These are phyloP conservation scores for Oscheius sp. DNA, from an alignment of 1,140 invertebrate species.

Conservation along the genomic window DNA sequence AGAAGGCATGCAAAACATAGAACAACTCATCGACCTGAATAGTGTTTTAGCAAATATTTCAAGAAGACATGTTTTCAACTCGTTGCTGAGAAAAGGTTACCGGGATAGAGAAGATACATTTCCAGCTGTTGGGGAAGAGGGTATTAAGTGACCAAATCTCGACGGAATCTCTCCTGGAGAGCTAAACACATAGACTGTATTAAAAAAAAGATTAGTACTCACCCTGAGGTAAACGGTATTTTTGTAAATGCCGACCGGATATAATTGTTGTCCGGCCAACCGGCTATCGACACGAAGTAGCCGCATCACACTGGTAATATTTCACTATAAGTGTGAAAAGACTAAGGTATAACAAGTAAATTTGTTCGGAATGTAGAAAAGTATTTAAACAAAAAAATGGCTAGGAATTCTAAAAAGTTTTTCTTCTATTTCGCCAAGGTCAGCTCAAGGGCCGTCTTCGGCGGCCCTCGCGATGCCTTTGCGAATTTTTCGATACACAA, in stretches of 20 bases:
- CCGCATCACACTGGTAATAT: conserved; percentile 12
- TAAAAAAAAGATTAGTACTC: background rate
- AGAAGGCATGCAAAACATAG: background rate
- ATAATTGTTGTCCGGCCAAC: background rate
- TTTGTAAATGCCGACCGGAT: background rate
- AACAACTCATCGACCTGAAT: background rate
- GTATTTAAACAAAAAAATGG: no score
- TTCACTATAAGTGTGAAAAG: no score
- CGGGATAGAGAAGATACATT: background rate
- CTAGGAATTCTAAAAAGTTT: no score
- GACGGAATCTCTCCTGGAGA: background rate
- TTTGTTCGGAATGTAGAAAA: no score
- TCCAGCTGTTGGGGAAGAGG: background rate
- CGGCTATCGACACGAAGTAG: background rate
- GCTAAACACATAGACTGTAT: background rate
- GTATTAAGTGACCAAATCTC: background rate
- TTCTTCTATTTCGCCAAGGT: no score
- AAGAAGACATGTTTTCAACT: no score
- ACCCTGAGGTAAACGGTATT: conserved; percentile 2
- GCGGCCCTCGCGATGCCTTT: no score
- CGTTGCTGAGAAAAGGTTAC: no score
- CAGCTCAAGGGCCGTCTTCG: no score
- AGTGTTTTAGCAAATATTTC: no score
- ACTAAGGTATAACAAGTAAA: no score
- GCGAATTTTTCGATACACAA: no score